These are phyloP conservation scores for Chaetodon trifascialis DNA, from an alignment of 2,113 vertebrate genomes.

Conservation along the genomic window DNA sequence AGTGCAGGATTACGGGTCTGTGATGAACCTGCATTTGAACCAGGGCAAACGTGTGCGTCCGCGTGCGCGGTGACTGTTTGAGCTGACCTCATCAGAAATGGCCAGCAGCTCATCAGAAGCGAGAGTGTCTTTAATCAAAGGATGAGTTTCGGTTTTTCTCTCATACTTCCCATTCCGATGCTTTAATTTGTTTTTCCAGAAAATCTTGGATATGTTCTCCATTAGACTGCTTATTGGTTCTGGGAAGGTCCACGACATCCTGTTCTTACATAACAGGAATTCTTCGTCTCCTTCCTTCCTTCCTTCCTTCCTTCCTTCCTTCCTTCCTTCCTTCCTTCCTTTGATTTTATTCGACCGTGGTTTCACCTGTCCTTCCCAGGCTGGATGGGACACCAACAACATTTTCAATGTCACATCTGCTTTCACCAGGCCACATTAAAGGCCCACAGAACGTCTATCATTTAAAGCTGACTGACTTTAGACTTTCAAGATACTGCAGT, in stretches of 20 bases:
- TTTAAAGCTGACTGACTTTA: background rate
- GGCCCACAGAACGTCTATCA: background rate
- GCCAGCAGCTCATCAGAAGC: constrained; percentile 21
- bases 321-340: background rate
- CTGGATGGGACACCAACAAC: background rate
- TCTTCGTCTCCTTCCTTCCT: background rate
- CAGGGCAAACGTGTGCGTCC: background rate
- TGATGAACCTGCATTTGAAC: constrained; percentile 9
- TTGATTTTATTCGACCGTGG: background rate
- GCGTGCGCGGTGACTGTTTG: background rate
- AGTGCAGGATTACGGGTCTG: constrained; percentile 24
- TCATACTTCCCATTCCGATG: constrained; percentile 11
- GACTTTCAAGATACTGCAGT: background rate
- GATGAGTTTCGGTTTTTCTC: constrained; percentile 21
- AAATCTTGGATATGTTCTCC: constrained; percentile 37
- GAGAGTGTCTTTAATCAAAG: constrained; percentile 26
- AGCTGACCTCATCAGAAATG: background rate
- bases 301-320: background rate
- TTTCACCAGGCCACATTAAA: background rate
- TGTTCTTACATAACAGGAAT: constrained; percentile 11
- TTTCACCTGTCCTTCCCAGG: background rate
- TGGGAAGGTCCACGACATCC: constrained; percentile 2
- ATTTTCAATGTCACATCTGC: background rate
- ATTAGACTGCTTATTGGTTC: constrained; percentile 20
- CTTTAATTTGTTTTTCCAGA: constrained; percentile 37